phyloP scores from a whole-genome alignment of 2,113 vertebrate species.

The Benitochromis conjunctus region DNA sequence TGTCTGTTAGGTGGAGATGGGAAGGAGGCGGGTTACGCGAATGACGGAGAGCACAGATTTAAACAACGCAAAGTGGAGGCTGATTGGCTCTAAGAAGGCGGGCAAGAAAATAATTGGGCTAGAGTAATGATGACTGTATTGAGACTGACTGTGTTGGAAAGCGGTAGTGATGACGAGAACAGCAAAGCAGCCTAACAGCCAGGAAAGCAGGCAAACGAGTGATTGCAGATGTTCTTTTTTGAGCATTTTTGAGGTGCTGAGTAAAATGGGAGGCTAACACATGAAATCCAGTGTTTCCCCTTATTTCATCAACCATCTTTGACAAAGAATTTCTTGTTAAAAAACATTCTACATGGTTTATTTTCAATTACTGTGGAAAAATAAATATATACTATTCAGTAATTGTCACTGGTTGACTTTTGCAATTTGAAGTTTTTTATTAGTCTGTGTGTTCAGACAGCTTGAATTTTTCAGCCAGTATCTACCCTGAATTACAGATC shows the following conservation, averaged over 20 bases:
- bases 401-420: too few species aligned
- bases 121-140: background rate
- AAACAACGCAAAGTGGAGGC: background rate
- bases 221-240: background rate
- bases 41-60: background rate
- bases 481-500: background rate
- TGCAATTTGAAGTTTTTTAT: too few species aligned
- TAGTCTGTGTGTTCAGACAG: too few species aligned
- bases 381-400: too few species aligned
- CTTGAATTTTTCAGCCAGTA: too few species aligned
- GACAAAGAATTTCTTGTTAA: too few species aligned
- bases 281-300: too few species aligned
- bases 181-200: background rate
- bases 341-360: too few species aligned
- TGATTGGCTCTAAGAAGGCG: accelerated
- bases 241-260: background rate
- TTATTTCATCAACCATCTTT: too few species aligned
- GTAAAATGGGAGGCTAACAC: background rate
- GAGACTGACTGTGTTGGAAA: background rate
- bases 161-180: background rate
- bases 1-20: background rate
- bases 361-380: too few species aligned
- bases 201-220: background rate
- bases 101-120: background rate
- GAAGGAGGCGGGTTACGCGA: background rate